phyloP scores from a whole-genome alignment of 2,888 invertebrate genomes.

The Nomada lathburiana region DNA sequence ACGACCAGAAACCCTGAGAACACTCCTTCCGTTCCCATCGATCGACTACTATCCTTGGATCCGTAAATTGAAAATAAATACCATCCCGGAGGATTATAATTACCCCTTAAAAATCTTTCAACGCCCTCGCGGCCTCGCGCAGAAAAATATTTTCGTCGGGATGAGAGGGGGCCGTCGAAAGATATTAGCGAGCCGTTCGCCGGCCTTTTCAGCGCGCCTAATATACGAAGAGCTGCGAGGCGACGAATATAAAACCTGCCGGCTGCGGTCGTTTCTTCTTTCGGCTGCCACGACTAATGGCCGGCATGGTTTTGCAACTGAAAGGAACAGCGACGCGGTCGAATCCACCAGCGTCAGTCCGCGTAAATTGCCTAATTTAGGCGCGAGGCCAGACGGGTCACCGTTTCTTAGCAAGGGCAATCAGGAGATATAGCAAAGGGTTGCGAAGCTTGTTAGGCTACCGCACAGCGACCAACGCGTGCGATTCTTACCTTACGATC shows the following conservation, averaged over 20 bases:
- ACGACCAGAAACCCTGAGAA: slow-evolving; percentile 21
- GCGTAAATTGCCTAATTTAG: slow-evolving; percentile 80
- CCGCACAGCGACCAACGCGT: slow-evolving; percentile 36
- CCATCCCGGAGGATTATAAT: slow-evolving; percentile 46
- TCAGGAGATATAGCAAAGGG: slow-evolving; percentile 45
- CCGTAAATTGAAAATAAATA: slow-evolving; percentile 59
- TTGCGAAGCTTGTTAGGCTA: slow-evolving; percentile 64
- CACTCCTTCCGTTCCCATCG: slow-evolving; percentile 21
- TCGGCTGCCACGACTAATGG: slow-evolving; percentile 65
- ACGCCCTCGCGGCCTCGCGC: slow-evolving; percentile 54
- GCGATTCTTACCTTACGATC: slow-evolving; percentile 3
- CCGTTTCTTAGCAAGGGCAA: slow-evolving; percentile 65
- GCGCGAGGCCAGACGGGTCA: slow-evolving; percentile 68
- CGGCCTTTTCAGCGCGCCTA: slow-evolving; percentile 59
- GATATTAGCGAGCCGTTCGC: slow-evolving; percentile 62
- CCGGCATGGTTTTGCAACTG: slow-evolving; percentile 66
- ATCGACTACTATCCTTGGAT: slow-evolving; percentile 33
- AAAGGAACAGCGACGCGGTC: slow-evolving; percentile 59
- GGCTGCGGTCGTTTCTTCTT: slow-evolving; percentile 55
- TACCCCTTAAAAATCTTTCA: slow-evolving; percentile 50
- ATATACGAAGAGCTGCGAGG: slow-evolving; percentile 58
- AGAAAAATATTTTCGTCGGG: slow-evolving; percentile 60
- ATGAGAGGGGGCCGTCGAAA: slow-evolving; percentile 56
- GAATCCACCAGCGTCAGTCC: slow-evolving; percentile 63
- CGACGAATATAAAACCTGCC: slow-evolving; percentile 71